These are phyloP conservation scores for Didymodactylos carnosus DNA, from an alignment of 2,888 invertebrate species.

Conservation along the genomic window DNA sequence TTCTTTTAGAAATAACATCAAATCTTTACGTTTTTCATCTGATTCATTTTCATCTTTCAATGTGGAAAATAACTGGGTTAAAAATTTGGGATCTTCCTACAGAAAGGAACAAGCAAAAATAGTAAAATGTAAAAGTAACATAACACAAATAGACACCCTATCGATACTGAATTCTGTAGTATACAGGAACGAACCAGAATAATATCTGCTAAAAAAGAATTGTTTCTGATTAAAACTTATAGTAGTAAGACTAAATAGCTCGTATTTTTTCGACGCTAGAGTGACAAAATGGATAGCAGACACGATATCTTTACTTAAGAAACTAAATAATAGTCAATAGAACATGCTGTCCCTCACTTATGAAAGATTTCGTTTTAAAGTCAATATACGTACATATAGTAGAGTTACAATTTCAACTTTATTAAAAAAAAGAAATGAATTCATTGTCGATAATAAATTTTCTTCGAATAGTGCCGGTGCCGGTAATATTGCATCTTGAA, in stretches of 20 bases:
- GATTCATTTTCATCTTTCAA: conserved; percentile 70
- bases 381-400: conserved; percentile 43
- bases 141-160: not conserved
- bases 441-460: conserved; percentile 84
- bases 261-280: no score
- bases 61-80: conserved; percentile 76
- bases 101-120: no score
- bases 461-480: conserved; percentile 98
- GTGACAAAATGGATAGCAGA: no score
- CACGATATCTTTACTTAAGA: no score
- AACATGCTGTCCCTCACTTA: not conserved
- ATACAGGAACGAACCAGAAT: no score
- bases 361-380: not conserved
- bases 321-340: not conserved
- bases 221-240: no score
- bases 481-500: conserved; percentile 84
- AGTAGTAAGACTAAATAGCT: no score
- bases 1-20: conserved; percentile 89
- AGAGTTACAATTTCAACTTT: conserved; percentile 96
- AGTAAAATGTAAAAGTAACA: not conserved
- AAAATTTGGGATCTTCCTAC: conserved; percentile 87
- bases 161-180: not conserved
- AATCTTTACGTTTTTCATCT: conserved; percentile 64
- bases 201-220: no score
- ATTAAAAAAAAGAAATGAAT: conserved; percentile 97